Evolutionary conservation across 2,888 invertebrate genomes (phyloP).

Genomic region (Neuroscelio doddi): DNA sequence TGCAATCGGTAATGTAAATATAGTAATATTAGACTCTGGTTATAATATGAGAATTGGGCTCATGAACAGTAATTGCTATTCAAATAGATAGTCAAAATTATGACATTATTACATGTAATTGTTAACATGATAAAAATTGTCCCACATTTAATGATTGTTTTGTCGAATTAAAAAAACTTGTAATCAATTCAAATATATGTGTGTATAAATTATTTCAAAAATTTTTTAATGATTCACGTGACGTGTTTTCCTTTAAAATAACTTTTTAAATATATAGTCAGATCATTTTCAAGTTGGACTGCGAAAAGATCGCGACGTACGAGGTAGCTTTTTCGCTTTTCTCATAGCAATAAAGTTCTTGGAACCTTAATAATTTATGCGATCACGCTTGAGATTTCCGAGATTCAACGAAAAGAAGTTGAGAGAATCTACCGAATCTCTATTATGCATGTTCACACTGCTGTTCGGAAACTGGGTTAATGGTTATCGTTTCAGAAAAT

Average conservation of each 20-base stretch:
- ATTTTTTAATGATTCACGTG: too few relatives aligned
- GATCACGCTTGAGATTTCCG: slow-evolving; percentile 41
- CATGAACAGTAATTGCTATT: slow-evolving; percentile 25
- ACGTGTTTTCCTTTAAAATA: too few relatives aligned
- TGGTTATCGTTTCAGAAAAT: slow-evolving; percentile 65
- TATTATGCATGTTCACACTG: slow-evolving; percentile 46
- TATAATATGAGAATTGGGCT: slow-evolving; percentile 17
- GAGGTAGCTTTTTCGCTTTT: neutral
- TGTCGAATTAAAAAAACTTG: too few relatives aligned
- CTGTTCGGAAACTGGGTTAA: slow-evolving; percentile 61
- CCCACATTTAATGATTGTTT: neutral
- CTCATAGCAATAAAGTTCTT: slow-evolving; percentile 37
- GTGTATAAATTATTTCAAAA: too few relatives aligned
- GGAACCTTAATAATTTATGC: slow-evolving; percentile 46
- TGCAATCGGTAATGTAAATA: slow-evolving; percentile 12
- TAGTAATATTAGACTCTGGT: slow-evolving; percentile 19
- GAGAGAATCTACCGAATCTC: slow-evolving; percentile 33
- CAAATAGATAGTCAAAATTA: slow-evolving; percentile 12
- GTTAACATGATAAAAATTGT: neutral
- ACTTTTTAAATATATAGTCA: neutral
- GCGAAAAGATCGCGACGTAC: neutral
- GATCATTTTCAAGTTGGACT: neutral
- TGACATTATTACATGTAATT: slow-evolving; percentile 19
- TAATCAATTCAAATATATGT: too few relatives aligned
- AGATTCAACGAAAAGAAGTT: slow-evolving; percentile 43